phyloP scores from a whole-genome alignment of 1,140 invertebrate genomes.

The Sminthurinus signatus region DNA sequence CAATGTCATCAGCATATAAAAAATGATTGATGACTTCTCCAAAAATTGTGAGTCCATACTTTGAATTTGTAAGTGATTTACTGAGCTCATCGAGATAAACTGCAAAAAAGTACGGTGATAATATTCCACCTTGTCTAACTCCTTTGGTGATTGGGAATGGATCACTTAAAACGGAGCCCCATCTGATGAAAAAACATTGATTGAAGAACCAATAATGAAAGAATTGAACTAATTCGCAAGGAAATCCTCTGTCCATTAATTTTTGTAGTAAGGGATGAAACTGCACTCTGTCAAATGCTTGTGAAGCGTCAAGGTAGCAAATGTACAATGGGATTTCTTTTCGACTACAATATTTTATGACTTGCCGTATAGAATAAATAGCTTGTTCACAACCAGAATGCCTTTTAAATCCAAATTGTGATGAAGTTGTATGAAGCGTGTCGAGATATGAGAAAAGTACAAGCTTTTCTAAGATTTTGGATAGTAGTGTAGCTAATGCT shows the following conservation, averaged over 20 bases:
- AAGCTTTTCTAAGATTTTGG: too few species aligned
- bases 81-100: constrained; percentile 6
- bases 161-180: background rate
- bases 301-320: constrained; percentile 2
- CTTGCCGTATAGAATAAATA: too few species aligned
- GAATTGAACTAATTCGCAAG: too few species aligned
- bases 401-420: too few species aligned
- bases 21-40: background rate
- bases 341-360: background rate
- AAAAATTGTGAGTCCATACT: background rate
- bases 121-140: background rate
- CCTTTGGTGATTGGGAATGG: background rate
- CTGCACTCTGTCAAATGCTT: constrained; percentile 3
- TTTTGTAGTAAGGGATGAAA: background rate
- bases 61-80: background rate
- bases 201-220: too few species aligned
- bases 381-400: too few species aligned
- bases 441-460: too few species aligned
- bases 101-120: background rate
- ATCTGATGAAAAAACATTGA: too few species aligned
- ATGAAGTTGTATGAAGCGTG: too few species aligned
- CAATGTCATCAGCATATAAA: constrained; percentile 9
- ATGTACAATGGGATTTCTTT: constrained; percentile 2
- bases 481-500: too few species aligned
- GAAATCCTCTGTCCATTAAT: background rate